A percentile compares a stretch with the other conserved stretches of the same genome.
Evolutionary conservation across 2,113 vertebrate genomes (phyloP).

Genomic region (Mesitornis unicolor): DNA sequence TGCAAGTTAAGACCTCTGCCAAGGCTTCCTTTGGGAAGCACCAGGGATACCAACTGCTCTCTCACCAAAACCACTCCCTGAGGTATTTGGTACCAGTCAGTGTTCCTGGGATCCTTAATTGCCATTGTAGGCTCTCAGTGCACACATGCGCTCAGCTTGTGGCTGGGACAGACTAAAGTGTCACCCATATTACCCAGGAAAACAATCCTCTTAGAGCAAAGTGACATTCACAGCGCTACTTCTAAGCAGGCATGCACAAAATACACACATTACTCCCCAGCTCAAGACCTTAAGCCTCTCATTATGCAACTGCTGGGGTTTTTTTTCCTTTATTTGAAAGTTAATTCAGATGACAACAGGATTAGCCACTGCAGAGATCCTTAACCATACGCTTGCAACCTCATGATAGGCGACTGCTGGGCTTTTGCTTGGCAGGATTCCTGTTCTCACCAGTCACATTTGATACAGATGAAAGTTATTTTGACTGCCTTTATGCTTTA

Average conservation of each 20-base stretch:
- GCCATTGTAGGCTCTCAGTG: not conserved
- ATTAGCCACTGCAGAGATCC: slow-evolving; percentile 66
- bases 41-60: fast-evolving
- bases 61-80: not conserved
- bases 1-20: not conserved
- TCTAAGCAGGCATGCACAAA: not conserved
- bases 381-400: not conserved
- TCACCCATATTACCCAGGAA: not conserved
- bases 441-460: slow-evolving; percentile 37
- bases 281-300: slow-evolving; percentile 11
- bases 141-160: not conserved
- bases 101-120: not conserved
- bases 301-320: slow-evolving; percentile 4
- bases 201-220: not conserved
- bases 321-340: slow-evolving; percentile 36
- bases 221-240: not conserved
- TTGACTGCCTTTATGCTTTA: not conserved
- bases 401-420: slow-evolving; percentile 15
- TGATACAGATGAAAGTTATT: not conserved
- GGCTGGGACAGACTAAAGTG: not conserved
- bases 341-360: slow-evolving; percentile 70
- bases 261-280: not conserved
- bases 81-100: too few relatives aligned
- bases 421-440: slow-evolving; percentile 35
- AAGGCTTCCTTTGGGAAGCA: not conserved